Base-by-base conservation (phyloP, 2,888 invertebrate genomes). In the Periphyllus acericola region DNA sequence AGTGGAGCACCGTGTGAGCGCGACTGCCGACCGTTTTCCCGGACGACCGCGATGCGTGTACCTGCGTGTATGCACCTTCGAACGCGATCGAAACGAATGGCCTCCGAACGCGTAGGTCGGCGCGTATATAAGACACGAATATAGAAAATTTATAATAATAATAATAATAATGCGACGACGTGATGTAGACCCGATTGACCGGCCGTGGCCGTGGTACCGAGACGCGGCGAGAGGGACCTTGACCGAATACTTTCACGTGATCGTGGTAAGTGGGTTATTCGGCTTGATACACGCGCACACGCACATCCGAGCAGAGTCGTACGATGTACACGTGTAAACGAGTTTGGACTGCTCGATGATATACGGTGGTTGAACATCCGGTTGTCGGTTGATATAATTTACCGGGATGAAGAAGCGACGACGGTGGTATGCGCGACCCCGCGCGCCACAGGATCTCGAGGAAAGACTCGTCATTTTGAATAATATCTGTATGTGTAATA, bases 221-320 rank as follows among this genome's bases (percentile, higher is more conserved):
- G n/a, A 40, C 25, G 74, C 76, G 4, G 32, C 36, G 74, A 60
- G 32, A 74, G 74, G 83, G 55, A 82, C 83, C 83, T 83, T 83
- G 83, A 83, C 83, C 83, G 83, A 83, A 83, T 83, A 83, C 83
- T 83, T 83, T 83, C 83, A 83, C 83, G 83, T 29, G 82, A 81
- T 46, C 71, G 29, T n/a, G 34, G 68, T 72, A 83, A 83, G 55
- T 83, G 83, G 83, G 83, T 83, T 83, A 83, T 55, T 34, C 34
- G 83, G 68, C 29, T 68, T 40, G 36, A 71, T 46, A 29, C 32
- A 71, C 29, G 17, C n/a, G 9, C 60, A 55, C 21, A 5, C 55
- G 55, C 21, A 55, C 55, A 6, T 55, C 55, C 60, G 0, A 6
- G 60, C 60, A 5, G 21, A 0, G 60, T 60, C 3, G 9, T 55